Evolutionary conservation across 92 coral and sea anemone genomes (phyloP), one percentile per base, ranked within the genome.

Genomic region (Anthopleura xanthogrammica): DNA sequence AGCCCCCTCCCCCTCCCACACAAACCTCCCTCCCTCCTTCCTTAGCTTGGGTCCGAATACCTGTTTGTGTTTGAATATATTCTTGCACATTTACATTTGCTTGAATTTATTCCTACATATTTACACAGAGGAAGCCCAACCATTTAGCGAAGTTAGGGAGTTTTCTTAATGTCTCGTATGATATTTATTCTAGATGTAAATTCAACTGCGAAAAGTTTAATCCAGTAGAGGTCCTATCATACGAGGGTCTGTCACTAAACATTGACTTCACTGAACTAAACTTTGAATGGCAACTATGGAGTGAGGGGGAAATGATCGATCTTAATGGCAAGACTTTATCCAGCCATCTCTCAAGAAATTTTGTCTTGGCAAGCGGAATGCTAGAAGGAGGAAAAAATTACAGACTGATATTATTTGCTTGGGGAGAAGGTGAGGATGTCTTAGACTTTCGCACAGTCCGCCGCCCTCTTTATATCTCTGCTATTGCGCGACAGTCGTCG

Each of bases 201-300:
- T 58, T 73, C 23, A 89, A 89, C 64, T 89, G 92, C 41, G 75
- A 84, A 22, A 66, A 76, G 41, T 14, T 24, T 36, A 76, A 77
- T 65, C 87, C 87, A 66, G 24, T 55, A 7, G 82, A 50, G 16
- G 64, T 73, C 14, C 6, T 75, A 16, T 83, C 86, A 1, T 83
- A 20, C 23, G 80, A 55, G n/a, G 86, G 79, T 7, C 20, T 42
- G 29, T 52, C 80, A 52, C 39, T 60, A 9, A 68, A 78, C 54
- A 62, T 85, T 12, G 19, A 62, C 66, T 14, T 52, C 22, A 75
- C 41, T 75, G 80, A n/a, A 3, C 79, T 92, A 16, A 19, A 66
- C 19, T 79, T 87, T 55, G 65, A 72, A 68, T 93, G 97, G 97
- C 87, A 86, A 5, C 57, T 93, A 58, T 54, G 71, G 75, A 75